These are phyloP conservation scores for Sclerurus mexicanus DNA, from an alignment of 2,113 vertebrate genomes.

Conservation along the genomic window DNA sequence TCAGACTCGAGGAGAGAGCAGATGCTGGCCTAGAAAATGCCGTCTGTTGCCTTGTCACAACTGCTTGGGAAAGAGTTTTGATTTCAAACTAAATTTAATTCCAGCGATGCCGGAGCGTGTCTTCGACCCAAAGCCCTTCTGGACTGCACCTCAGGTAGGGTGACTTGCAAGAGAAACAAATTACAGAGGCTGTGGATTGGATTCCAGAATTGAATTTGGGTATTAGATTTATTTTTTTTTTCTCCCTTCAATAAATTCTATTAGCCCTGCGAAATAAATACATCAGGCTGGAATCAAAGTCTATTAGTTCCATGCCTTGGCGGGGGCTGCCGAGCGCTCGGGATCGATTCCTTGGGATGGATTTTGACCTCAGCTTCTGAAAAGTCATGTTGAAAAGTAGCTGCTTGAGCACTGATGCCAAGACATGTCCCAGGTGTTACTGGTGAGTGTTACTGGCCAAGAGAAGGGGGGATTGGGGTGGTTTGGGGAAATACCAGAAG, in stretches of 20 bases:
- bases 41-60: conserved; percentile 43
- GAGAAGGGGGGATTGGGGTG: rapidly evolving
- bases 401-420: neutral
- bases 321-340: rapidly evolving
- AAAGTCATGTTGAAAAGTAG: neutral
- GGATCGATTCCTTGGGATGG: neutral
- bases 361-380: neutral
- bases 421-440: neutral
- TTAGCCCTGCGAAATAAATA: neutral
- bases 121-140: neutral
- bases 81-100: neutral
- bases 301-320: neutral
- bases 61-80: neutral
- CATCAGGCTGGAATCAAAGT: neutral
- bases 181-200: neutral
- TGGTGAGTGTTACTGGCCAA: neutral
- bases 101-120: neutral
- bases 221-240: neutral
- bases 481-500: neutral
- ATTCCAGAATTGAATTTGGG: neutral
- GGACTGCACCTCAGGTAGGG: neutral
- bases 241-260: neutral
- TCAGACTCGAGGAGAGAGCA: neutral
- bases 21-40: conserved; percentile 54
- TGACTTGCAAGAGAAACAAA: neutral